Conservation (phyloP, 1,140 invertebrate species). For the honey bee (Apis mellifera) region DNA sequence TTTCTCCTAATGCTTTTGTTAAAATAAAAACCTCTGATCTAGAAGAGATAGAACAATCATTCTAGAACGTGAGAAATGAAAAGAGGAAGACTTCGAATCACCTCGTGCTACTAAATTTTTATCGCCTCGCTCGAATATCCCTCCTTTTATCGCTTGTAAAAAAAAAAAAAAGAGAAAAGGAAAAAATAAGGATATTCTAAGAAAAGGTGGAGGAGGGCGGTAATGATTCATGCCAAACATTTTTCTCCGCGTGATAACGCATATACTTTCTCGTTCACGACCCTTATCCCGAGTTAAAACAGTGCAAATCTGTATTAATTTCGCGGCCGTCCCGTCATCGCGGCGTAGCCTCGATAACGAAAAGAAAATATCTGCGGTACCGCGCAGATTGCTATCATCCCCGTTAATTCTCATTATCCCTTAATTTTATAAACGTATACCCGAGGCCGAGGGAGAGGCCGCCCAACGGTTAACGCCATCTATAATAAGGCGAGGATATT, state of each 20-base stretch:
- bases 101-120: too few relatives aligned
- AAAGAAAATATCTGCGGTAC: conserved; percentile 44
- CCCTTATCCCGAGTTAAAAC: conserved; percentile 56
- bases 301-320: conserved; percentile 61
- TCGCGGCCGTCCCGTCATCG: conserved; percentile 5
- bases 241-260: conserved; percentile 32
- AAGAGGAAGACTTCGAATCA: too few relatives aligned
- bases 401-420: conserved; percentile 67
- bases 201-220: too few relatives aligned
- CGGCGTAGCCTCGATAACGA: conserved; percentile 45
- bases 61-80: too few relatives aligned
- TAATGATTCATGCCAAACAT: neutral
- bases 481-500: conserved; percentile 20
- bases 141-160: too few relatives aligned
- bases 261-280: conserved; percentile 31
- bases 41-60: too few relatives aligned
- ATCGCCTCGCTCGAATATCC: too few relatives aligned
- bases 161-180: neutral
- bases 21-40: too few relatives aligned
- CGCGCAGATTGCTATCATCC: conserved; percentile 61
- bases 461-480: neutral
- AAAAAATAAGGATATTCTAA: neutral
- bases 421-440: conserved; percentile 64
- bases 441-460: neutral
- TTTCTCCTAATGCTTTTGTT: neutral